Evolutionary conservation across 2,113 vertebrate species (phyloP).

Genomic region (Tachysurus vachellii): DNA sequence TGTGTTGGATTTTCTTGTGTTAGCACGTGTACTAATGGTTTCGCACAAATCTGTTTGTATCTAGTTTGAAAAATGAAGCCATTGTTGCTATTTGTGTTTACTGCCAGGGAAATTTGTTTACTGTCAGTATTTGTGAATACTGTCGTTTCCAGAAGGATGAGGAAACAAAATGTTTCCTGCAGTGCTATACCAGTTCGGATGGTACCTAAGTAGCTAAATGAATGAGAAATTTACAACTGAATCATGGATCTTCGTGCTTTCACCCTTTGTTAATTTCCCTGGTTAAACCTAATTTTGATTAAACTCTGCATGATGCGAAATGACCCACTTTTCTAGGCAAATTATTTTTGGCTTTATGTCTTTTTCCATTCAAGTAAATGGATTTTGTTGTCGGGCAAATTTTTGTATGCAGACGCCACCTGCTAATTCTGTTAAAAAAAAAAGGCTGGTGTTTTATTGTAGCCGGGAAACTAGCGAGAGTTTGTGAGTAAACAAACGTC

Average conservation of each 20-base stretch:
- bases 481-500: not conserved
- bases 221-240: not conserved
- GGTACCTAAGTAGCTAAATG: not conserved
- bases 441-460: not conserved
- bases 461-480: not conserved
- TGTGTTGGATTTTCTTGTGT: not conserved
- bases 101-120: not conserved
- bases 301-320: not conserved
- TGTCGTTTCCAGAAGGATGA: not conserved
- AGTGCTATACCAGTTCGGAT: not conserved
- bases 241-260: not conserved
- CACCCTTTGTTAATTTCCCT: not conserved
- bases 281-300: not conserved
- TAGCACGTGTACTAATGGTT: not conserved
- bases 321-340: not conserved
- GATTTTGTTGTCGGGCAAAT: not conserved
- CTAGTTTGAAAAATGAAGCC: not conserved
- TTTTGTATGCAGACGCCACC: not conserved
- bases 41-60: not conserved
- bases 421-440: slow-evolving; percentile 6
- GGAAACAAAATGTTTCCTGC: not conserved
- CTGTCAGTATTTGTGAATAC: too few species aligned
- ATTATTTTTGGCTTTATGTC: not conserved
- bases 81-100: not conserved
- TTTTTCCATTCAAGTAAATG: not conserved